A percentile compares a stretch with the other conserved stretches of the same genome.
Conservation (phyloP, 37 sponge, comb jelly and placozoan genomes). For the Lycopodina hypogea region DNA sequence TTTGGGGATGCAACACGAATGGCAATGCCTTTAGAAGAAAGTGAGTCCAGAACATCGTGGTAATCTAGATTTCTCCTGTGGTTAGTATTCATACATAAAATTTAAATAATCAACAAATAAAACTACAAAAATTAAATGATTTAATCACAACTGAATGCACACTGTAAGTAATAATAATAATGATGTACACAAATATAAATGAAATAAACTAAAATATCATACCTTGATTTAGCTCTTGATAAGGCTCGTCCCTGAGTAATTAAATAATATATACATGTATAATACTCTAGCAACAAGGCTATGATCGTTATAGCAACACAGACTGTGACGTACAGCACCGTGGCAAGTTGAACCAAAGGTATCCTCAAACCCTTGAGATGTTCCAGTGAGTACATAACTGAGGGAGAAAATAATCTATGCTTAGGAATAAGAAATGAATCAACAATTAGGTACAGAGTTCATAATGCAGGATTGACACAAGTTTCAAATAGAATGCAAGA, state of each 20-base stretch:
- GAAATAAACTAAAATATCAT: neutral
- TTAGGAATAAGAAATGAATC: neutral
- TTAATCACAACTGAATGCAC: neutral
- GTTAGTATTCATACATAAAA: neutral
- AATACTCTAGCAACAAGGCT: neutral
- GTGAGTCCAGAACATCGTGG: slow-evolving; percentile 76
- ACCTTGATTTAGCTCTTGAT: slow-evolving; percentile 91
- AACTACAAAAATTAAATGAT: slow-evolving; percentile 16
- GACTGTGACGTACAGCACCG: slow-evolving; percentile 79
- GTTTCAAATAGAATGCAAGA: neutral
- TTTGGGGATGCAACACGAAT: slow-evolving; percentile 98
- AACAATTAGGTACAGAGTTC: neutral
- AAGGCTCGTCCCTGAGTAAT: slow-evolving; percentile 62
- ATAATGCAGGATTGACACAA: neutral
- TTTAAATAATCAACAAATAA: neutral
- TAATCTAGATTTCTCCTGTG: slow-evolving; percentile 84
- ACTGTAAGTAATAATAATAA: neutral
- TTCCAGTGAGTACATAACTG: slow-evolving; percentile 98
- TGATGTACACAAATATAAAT: neutral
- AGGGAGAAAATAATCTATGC: neutral
- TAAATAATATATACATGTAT: neutral
- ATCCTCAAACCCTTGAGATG: slow-evolving; percentile 85
- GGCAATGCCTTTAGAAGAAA: slow-evolving; percentile 85
- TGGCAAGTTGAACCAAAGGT: slow-evolving; percentile 99
- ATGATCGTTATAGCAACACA: neutral